Evolutionary conservation across 2,797 vertebrate species (phyloP), one percentile per base, ranked within the genome.

Genomic region (Galago senegalensis): DNA sequence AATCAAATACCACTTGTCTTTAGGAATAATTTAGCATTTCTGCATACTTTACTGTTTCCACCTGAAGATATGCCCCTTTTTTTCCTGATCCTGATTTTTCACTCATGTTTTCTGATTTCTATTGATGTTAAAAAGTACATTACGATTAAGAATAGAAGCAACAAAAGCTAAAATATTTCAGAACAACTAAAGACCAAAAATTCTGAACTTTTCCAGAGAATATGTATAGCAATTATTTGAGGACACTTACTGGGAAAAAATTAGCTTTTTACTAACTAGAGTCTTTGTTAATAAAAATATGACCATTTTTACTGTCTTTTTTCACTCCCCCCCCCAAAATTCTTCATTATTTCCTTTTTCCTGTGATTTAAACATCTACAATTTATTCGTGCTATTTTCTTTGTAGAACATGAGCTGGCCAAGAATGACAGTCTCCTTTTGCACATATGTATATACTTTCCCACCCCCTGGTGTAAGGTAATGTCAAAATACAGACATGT

Each of bases 111-210:
- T 94, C 40, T 73, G 14, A 84, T 93, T 89, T 94, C 53, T 23
- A 76, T 5, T 87, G 89, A 89, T 65, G 46, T 80, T 21, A 91
- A 87, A 95, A 65, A 9, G 56, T 27, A 34, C 0, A 23, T 61
- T 60, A 85, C 31, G 12, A n/a, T 77, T 89, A 96, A 91, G 60
- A 40, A 53, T 17, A 72, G 20, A 80, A 58, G 23, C 3, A 92
- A 58, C 17, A 92, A 87, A 84, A 81, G 16, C 31, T 63, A 94
- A 77, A 85, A 75, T 73, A 85, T 77, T 88, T 83, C n/a, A 94
- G 49, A 92, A 63, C 77, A 82, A 20, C 14, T n/a, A 89, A 92
- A 87, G 29, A 40, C 46, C 93, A 58, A 83, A 83, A 83, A 93
- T 60, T 34, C 37, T 81, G 17, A 60, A 53, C n/a, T 79, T 94